Percentiles rank a stretch among this genome's conserved stretches.
phyloP scores from a whole-genome alignment of 2,888 invertebrate species.

The Alitta virens region DNA sequence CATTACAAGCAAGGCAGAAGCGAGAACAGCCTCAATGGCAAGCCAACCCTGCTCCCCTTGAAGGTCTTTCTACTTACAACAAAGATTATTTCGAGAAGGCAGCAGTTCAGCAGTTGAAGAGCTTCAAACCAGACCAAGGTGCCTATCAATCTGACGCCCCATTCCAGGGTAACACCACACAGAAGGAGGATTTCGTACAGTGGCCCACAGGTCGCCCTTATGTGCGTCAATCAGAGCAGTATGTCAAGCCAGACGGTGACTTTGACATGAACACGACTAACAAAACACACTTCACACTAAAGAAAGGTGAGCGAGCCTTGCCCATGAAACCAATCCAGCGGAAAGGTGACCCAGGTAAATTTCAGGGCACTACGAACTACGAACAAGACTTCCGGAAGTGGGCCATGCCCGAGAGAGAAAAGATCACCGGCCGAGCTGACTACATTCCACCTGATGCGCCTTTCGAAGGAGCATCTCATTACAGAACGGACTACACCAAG shows the following conservation, averaged over 20 bases:
- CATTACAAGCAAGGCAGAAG: conserved; percentile 38
- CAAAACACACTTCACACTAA: conserved; percentile 38
- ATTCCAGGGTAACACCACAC: conserved; percentile 53
- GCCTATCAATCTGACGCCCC: conserved; percentile 51
- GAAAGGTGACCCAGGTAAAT: conserved; percentile 21
- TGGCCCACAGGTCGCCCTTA: conserved; percentile 39
- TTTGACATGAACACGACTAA: conserved; percentile 52
- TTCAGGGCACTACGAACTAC: conserved; percentile 37
- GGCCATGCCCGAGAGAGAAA: conserved; percentile 32
- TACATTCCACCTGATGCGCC: conserved; percentile 51
- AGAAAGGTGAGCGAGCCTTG: conserved; percentile 37
- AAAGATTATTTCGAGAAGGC: conserved; percentile 38
- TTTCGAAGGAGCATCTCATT: conserved; percentile 53
- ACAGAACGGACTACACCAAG: conserved; percentile 47
- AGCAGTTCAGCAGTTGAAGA: conserved; percentile 33
- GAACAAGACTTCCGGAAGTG: conserved; percentile 36
- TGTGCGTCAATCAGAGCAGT: conserved; percentile 42
- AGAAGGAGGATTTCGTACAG: conserved; percentile 29
- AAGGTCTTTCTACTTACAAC: conserved; percentile 47
- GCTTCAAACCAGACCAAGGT: conserved; percentile 49
- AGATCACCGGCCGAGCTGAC: conserved; percentile 34
- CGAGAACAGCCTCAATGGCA: conserved; percentile 42
- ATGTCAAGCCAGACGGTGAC: conserved; percentile 47
- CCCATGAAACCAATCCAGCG: conserved; percentile 18
- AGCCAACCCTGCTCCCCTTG: conserved; percentile 43